These are phyloP conservation scores for Drosophila quinaria DNA, from an alignment of 2,888 invertebrate species.

Conservation along the genomic window DNA sequence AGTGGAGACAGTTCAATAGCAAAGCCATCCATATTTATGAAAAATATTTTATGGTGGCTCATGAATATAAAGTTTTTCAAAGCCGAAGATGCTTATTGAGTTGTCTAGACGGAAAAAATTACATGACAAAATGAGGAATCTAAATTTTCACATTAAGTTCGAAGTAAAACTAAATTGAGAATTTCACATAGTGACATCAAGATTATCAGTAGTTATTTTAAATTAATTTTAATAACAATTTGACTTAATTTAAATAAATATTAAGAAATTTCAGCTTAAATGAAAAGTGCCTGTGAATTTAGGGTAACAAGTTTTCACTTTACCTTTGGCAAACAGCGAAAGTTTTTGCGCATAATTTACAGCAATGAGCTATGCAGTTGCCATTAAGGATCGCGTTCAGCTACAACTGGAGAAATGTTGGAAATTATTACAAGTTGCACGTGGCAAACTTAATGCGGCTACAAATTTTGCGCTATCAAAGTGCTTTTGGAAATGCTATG, in stretches of 20 bases:
- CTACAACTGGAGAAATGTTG: conserved; percentile 1
- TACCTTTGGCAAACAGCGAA: conserved; percentile 13
- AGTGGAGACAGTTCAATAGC: conserved; percentile 18
- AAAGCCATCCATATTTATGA: conserved; percentile 53
- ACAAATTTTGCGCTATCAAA: conserved; percentile 68
- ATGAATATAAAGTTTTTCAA: conserved; percentile 38
- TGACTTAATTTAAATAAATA: conserved; percentile 10
- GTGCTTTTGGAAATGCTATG: conserved; percentile 5
- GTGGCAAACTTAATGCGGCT: conserved; percentile 55
- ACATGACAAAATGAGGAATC: not conserved
- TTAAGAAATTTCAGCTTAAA: conserved; percentile 1
- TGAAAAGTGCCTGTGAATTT: conserved; percentile 4
- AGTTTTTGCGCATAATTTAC: conserved; percentile 49
- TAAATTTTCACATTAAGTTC: not conserved
- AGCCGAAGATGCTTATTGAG: conserved; percentile 6
- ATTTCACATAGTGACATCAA: not conserved
- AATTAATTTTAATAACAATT: conserved; percentile 19
- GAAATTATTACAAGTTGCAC: conserved; percentile 40
- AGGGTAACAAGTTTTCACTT: conserved; percentile 32
- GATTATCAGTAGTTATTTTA: conserved; percentile 1
- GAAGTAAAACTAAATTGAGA: not conserved
- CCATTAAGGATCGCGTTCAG: conserved; percentile 32
- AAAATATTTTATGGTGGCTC: conserved; percentile 30
- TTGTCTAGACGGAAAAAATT: conserved; percentile 43
- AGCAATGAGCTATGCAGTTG: conserved; percentile 34